phyloP scores from a whole-genome alignment of 2,113 vertebrate species.

The Saguinus imperator region DNA sequence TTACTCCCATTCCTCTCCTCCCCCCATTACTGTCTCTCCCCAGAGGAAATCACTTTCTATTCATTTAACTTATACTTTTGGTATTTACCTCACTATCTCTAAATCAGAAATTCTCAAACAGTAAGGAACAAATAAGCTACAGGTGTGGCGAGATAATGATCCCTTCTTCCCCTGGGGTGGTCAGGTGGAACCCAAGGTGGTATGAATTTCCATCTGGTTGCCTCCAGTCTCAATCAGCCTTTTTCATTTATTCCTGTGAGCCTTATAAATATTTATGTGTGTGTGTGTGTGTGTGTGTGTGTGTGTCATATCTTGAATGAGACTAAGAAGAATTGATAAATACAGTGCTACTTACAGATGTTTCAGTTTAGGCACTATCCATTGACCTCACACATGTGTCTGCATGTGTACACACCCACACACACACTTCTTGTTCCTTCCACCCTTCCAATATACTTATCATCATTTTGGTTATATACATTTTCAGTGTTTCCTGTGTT shows the following conservation, averaged over 20 bases:
- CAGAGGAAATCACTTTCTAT: conserved; percentile 30
- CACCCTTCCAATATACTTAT: not conserved
- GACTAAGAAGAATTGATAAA: conserved; percentile 45
- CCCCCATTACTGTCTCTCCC: not conserved
- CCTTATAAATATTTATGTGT: not conserved
- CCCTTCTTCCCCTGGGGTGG: not conserved
- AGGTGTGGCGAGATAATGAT: conserved; percentile 17
- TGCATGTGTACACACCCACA: not conserved
- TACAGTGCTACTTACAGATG: conserved; percentile 33
- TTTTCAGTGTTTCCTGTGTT: not conserved
- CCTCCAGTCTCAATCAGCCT: not conserved
- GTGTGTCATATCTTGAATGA: not conserved
- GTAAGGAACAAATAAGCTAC: conserved; percentile 35
- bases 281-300: not conserved
- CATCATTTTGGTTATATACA: not conserved
- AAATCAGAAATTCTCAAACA: conserved; percentile 55
- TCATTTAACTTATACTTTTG: not conserved
- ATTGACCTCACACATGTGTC: not conserved
- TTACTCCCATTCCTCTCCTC: not conserved
- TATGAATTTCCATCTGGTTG: not conserved
- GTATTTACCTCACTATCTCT: conserved; percentile 23
- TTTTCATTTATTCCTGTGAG: conserved; percentile 25
- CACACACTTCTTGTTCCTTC: not conserved
- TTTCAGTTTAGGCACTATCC: conserved; percentile 29
- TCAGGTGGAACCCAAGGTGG: not conserved